These are phyloP conservation scores for Xestia rhomboidea DNA, from an alignment of 2,888 invertebrate genomes.

Conservation along the genomic window DNA sequence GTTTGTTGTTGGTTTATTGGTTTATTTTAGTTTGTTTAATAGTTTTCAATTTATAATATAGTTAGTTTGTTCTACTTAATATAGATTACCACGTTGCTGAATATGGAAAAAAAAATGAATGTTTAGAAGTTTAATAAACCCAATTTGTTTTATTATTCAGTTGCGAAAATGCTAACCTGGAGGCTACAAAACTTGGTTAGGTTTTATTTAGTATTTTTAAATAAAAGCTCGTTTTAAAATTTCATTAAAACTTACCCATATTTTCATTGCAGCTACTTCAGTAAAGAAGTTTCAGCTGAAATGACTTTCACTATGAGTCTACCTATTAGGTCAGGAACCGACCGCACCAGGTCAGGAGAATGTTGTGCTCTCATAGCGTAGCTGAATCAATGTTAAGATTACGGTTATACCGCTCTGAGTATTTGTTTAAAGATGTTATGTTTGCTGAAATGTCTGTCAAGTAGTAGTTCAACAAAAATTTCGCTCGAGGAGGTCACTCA, in stretches of 20 bases:
- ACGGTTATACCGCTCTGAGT: slow-evolving; percentile 17
- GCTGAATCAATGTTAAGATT: slow-evolving; percentile 31
- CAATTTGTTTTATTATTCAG: too few relatives aligned
- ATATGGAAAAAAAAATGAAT: too few relatives aligned
- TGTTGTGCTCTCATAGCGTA: slow-evolving; percentile 14
- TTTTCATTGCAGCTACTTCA: neutral
- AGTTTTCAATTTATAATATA: too few relatives aligned
- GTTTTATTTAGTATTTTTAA: too few relatives aligned
- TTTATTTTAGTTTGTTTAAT: too few relatives aligned
- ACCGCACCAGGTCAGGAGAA: slow-evolving; percentile 34
- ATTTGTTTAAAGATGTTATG: slow-evolving; percentile 28
- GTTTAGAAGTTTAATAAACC: too few relatives aligned
- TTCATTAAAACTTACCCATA: neutral
- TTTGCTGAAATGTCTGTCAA: slow-evolving; percentile 10
- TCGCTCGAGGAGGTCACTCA: slow-evolving; percentile 2
- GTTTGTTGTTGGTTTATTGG: too few relatives aligned
- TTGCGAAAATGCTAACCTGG: too few relatives aligned
- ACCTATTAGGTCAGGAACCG: slow-evolving; percentile 9
- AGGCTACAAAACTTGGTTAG: too few relatives aligned
- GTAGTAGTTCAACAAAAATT: slow-evolving; percentile 15
- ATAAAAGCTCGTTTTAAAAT: too few relatives aligned
- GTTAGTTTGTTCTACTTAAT: too few relatives aligned
- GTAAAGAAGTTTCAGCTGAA: neutral
- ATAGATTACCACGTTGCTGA: too few relatives aligned
- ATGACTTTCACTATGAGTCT: slow-evolving; percentile 16